Conservation (phyloP, 2,797 vertebrate genomes). For the Cottoperca gobio region DNA sequence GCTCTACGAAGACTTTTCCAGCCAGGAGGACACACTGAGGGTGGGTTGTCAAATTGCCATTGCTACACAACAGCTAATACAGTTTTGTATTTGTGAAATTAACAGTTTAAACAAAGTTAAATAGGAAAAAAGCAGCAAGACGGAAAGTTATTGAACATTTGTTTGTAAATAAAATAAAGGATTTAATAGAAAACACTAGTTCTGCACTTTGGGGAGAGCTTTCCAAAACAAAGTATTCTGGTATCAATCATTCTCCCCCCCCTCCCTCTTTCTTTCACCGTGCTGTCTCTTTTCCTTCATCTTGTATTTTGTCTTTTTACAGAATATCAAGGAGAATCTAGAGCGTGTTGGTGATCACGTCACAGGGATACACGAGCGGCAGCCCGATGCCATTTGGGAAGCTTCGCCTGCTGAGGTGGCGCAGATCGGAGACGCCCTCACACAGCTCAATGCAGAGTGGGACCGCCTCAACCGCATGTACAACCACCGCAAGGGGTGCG, state of each 20-base stretch:
- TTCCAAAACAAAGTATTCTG: neutral
- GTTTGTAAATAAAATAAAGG: neutral
- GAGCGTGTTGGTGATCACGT: conserved; percentile 91
- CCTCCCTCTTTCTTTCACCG: neutral
- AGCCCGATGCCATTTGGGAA: conserved; percentile 90
- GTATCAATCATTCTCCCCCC: neutral
- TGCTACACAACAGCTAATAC: too few relatives aligned
- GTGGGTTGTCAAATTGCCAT: conserved; percentile 74
- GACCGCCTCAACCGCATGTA: conserved; percentile 94
- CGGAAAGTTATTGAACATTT: neutral
- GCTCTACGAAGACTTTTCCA: conserved; percentile 92
- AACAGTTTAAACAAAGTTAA: conserved; percentile 1
- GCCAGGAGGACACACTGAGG: conserved; percentile 93
- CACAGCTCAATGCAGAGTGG: conserved; percentile 93
- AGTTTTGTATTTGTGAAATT: too few relatives aligned
- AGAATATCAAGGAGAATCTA: conserved; percentile 92
- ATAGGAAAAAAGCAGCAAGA: neutral
- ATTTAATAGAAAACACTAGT: neutral
- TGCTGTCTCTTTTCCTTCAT: neutral
- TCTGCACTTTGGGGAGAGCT: neutral
- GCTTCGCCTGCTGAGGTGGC: conserved; percentile 90
- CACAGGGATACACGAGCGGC: conserved; percentile 89
- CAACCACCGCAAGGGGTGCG: conserved; percentile 92
- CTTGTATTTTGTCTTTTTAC: conserved; percentile 31
- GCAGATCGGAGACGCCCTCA: conserved; percentile 90